These are phyloP conservation scores for Zaprionus africanus DNA, from an alignment of 1,140 invertebrate species.

Conservation along the genomic window DNA sequence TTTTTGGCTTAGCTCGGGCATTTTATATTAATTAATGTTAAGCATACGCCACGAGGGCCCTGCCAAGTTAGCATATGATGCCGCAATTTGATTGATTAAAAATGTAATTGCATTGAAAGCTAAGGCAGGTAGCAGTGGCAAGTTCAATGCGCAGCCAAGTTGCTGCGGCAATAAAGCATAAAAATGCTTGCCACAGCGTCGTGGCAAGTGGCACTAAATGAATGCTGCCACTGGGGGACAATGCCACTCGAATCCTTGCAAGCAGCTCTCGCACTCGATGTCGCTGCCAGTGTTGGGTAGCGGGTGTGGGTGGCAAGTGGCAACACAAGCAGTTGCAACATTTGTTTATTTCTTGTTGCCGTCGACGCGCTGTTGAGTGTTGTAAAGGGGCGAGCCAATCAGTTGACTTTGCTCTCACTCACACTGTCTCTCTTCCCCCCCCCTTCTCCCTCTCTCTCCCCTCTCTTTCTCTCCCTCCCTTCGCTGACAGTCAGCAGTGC, in stretches of 20 bases:
- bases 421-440: not conserved
- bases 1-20: slow-evolving; percentile 65
- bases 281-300: slow-evolving; percentile 30
- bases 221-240: slow-evolving; percentile 25
- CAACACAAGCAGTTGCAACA: slow-evolving; percentile 45
- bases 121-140: too few species aligned
- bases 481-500: slow-evolving; percentile 57
- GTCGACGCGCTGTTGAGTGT: slow-evolving; percentile 4
- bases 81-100: slow-evolving; percentile 78
- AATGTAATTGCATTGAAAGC: slow-evolving; percentile 58
- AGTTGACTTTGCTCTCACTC: slow-evolving; percentile 58
- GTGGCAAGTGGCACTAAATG: slow-evolving; percentile 46
- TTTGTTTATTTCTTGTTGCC: slow-evolving; percentile 65
- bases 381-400: slow-evolving; percentile 54
- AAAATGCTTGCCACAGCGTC: slow-evolving; percentile 28
- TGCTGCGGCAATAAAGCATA: slow-evolving; percentile 30
- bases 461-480: not conserved
- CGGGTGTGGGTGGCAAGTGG: slow-evolving; percentile 7
- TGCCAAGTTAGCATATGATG: slow-evolving; percentile 61
- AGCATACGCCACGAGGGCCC: slow-evolving; percentile 44
- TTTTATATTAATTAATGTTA: slow-evolving; percentile 82
- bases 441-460: not conserved
- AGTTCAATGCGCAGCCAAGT: not conserved
- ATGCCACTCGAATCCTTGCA: slow-evolving; percentile 11
- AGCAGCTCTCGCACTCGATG: slow-evolving; percentile 42